These are phyloP conservation scores for Ditylenchus dipsaci DNA, from an alignment of 1,140 invertebrate species.

Conservation along the genomic window DNA sequence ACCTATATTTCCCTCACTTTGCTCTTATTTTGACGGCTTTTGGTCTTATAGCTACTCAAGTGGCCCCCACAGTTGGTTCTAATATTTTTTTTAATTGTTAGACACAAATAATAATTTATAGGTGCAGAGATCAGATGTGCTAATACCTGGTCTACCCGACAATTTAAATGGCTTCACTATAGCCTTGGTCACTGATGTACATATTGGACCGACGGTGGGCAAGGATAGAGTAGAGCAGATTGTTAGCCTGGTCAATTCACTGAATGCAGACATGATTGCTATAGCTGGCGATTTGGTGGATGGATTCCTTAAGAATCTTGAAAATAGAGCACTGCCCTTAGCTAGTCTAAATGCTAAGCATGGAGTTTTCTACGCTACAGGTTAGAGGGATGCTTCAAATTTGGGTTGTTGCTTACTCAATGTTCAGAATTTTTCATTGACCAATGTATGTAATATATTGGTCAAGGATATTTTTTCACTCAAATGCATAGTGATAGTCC, in stretches of 20 bases:
- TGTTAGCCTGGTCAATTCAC: constrained; percentile 27
- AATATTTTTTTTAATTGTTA: constrained; percentile 6
- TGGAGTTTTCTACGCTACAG: constrained; percentile 33
- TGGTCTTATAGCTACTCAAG: constrained; percentile 20
- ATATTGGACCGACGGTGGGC: constrained; percentile 43
- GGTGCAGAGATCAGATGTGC: constrained; percentile 16
- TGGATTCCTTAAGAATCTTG: constrained; percentile 32
- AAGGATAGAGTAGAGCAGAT: constrained; percentile 30
- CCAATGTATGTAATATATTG: constrained; percentile 24
- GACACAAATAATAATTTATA: constrained; percentile 4
- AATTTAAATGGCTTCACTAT: constrained; percentile 42
- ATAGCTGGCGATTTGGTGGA: constrained; percentile 43
- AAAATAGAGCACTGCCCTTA: constrained; percentile 25
- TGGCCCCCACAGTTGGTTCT: constrained; percentile 19
- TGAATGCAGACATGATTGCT: constrained; percentile 35
- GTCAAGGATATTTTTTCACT: too few species aligned
- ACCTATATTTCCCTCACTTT: constrained; percentile 22
- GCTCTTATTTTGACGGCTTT: constrained; percentile 25
- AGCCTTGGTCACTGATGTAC: constrained; percentile 43
- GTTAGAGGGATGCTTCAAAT: constrained; percentile 32
- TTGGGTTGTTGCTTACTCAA: too few species aligned
- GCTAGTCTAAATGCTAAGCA: constrained; percentile 29
- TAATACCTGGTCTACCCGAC: constrained; percentile 18
- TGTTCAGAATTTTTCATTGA: too few species aligned
- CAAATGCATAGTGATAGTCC: too few species aligned